A percentile compares a stretch with the other conserved stretches of the same genome.
Evolutionary conservation across 1,140 invertebrate species (phyloP).

Genomic region (Cyrtorhinus lividipennis): DNA sequence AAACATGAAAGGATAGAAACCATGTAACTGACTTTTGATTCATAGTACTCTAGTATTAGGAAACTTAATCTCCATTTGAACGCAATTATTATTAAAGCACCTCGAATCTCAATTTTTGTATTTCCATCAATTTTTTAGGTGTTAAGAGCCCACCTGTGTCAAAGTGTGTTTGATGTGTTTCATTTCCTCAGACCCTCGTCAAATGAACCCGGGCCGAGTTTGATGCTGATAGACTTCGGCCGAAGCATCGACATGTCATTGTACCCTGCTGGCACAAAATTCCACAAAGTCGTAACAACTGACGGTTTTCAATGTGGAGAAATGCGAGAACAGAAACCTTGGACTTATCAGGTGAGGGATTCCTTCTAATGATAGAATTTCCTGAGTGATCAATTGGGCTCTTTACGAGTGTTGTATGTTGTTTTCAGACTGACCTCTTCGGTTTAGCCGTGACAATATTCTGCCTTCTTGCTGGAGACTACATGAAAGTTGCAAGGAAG

Average conservation of each 20-base stretch:
- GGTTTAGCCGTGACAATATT: constrained; percentile 74
- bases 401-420: not conserved
- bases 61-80: too few species aligned
- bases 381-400: not conserved
- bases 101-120: too few species aligned
- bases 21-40: too few species aligned
- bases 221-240: constrained; percentile 76
- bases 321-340: constrained; percentile 71
- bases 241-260: constrained; percentile 77
- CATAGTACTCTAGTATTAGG: too few species aligned
- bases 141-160: too few species aligned
- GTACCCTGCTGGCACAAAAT: constrained; percentile 62
- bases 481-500: constrained; percentile 63
- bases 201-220: constrained; percentile 41
- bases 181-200: constrained; percentile 29
- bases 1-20: too few species aligned
- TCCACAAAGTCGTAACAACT: constrained; percentile 55
- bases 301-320: constrained; percentile 69
- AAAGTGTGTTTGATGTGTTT: too few species aligned
- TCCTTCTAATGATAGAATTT: not conserved
- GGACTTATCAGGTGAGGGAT: constrained; percentile 64
- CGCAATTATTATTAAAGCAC: too few species aligned
- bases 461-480: constrained; percentile 69
- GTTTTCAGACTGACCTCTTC: constrained; percentile 59
- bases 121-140: too few species aligned